These are phyloP conservation scores for Hassar affinis DNA, from an alignment of 2,113 vertebrate genomes.

Conservation along the genomic window DNA sequence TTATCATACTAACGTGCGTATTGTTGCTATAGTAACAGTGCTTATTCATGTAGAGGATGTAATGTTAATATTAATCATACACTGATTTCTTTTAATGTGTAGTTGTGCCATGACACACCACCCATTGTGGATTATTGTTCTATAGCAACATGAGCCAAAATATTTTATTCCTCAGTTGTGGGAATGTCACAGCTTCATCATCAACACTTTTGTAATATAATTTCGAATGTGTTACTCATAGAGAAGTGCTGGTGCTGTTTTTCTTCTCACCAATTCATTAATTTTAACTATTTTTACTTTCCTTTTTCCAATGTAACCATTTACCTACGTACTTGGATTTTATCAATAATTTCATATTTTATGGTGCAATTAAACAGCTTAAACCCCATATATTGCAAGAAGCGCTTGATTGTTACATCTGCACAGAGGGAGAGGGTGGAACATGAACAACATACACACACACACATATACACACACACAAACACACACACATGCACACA, in stretches of 20 bases:
- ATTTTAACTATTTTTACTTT: neutral
- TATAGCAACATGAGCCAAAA: neutral
- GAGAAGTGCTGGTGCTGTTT: neutral
- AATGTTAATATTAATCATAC: too few relatives aligned
- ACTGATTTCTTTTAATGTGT: too few relatives aligned
- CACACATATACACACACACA: conserved; percentile 31
- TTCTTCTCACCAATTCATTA: neutral
- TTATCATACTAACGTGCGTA: neutral
- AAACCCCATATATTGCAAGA: conserved; percentile 3
- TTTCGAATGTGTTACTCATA: neutral
- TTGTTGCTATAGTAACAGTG: neutral
- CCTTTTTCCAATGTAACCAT: neutral
- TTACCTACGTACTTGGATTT: neutral
- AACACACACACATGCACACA: conserved; percentile 25
- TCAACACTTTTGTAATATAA: neutral
- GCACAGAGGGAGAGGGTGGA: conserved; percentile 9
- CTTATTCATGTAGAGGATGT: neutral
- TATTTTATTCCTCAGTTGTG: neutral
- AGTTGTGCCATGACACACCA: neutral
- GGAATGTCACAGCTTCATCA: neutral
- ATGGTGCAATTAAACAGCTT: neutral
- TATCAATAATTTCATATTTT: neutral
- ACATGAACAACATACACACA: conserved; percentile 22
- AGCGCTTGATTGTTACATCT: neutral
- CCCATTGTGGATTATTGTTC: neutral